phyloP scores from a whole-genome alignment of 2,888 invertebrate genomes.

The Calameuta filiformis region DNA sequence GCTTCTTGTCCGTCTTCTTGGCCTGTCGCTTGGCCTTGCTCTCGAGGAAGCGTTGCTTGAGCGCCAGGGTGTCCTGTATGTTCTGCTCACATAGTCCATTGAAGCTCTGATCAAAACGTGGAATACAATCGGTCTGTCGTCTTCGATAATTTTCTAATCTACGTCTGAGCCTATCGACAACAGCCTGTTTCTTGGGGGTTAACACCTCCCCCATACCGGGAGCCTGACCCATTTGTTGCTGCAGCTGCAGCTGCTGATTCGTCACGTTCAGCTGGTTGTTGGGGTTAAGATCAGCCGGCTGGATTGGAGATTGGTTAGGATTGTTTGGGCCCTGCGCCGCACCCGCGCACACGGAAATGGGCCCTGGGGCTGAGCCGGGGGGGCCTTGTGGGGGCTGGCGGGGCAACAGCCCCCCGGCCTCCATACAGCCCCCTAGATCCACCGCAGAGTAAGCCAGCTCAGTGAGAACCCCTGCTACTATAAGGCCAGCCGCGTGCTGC shows the following conservation, averaged over 20 bases:
- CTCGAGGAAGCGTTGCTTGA: constrained; percentile 91
- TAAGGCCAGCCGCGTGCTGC: constrained; percentile 27
- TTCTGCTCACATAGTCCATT: constrained; percentile 91
- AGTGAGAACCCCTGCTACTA: constrained; percentile 67
- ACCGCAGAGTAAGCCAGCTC: constrained; percentile 68
- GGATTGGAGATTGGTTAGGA: constrained; percentile 44
- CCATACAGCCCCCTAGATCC: constrained; percentile 80
- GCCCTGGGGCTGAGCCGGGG: constrained; percentile 68
- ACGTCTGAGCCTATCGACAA: constrained; percentile 84
- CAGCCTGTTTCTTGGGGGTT: constrained; percentile 85
- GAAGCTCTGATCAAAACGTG: constrained; percentile 89
- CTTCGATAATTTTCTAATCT: constrained; percentile 89
- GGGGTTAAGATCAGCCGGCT: constrained; percentile 46
- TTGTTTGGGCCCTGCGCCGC: constrained; percentile 37
- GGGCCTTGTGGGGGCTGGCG: constrained; percentile 74
- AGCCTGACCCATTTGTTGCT: constrained; percentile 65
- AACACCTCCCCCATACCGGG: constrained; percentile 73
- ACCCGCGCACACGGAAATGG: constrained; percentile 53
- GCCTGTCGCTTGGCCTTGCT: constrained; percentile 89
- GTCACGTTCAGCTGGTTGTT: constrained; percentile 46
- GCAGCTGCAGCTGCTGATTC: constrained; percentile 57
- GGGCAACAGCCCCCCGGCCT: constrained; percentile 79
- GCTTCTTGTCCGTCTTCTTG: constrained; percentile 80
- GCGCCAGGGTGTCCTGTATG: constrained; percentile 86
- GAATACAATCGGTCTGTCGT: constrained; percentile 86